Base-by-base conservation (phyloP, 2,797 vertebrate genomes). In the Eleutherodactylus coqui region DNA sequence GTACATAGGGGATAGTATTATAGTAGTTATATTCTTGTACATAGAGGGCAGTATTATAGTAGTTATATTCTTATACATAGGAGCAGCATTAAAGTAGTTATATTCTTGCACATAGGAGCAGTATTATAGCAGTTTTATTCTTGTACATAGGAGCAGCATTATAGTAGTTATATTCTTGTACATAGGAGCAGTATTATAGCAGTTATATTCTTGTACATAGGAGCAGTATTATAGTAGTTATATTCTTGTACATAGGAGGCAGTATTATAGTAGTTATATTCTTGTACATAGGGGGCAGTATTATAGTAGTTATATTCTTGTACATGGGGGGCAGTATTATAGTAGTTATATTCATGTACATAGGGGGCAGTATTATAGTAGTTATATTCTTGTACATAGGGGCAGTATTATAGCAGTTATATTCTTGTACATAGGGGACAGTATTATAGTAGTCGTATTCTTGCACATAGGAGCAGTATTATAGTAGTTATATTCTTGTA, bases 251-350 rank as follows among this genome's bases (percentile, higher is more conserved):
- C 21, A 41, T 70, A 41, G 67, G 67, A 5, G 17, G 64, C 32
- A 69, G 64, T 69, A 69, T 69, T 38, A 69, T 69, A 69, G 64
- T 69, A 69, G 64, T 69, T 69, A 70, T 41, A 70, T 70, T 70
- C 67, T 70, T 70, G 67, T 41, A 38, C 10, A 69, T 34, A 67
- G 29, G 62, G 14, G 62, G 62, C 29, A 67, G 62, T 67, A 67
- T 67, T 34, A 38, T 38, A 38, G 64, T 69, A 38, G 32, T 62
- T 69, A 36, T 69, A 38, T 69, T 69, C 32, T 21, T 69, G 64
- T 69, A 69, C 17, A 69, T 24, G n/a, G 24, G 34, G 64, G 7
- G 64, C 64, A 69, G 64, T 69, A 24, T 69, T 69, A 69, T 38
- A 69, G 34, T 69, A 69, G 64, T 69, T 70, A 70, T 41, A 70